Conservation (phyloP, 2,888 invertebrate species). For the Yponomeuta plumbellus region DNA sequence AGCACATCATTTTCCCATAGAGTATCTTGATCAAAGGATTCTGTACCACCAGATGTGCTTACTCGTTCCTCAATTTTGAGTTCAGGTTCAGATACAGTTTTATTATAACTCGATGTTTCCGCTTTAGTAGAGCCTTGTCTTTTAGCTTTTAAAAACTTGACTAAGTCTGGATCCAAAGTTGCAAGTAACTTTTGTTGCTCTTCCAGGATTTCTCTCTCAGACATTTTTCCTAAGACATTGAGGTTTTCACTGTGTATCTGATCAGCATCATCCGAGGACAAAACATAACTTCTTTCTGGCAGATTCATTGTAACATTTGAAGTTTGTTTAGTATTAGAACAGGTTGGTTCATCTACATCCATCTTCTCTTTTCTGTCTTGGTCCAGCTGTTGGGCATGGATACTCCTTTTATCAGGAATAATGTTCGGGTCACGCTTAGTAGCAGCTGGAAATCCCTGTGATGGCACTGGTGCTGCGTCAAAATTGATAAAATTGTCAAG, state of each 20-base stretch:
- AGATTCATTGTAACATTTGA: constrained; percentile 32
- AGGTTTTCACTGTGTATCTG: constrained; percentile 87
- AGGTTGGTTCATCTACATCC: constrained; percentile 43
- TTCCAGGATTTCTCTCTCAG: constrained; percentile 82
- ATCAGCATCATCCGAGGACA: constrained; percentile 64
- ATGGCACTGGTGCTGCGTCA: constrained; percentile 43
- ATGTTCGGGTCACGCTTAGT: constrained; percentile 50
- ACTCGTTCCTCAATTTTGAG: background rate
- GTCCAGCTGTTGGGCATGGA: constrained; percentile 68
- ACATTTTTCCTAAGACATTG: constrained; percentile 80
- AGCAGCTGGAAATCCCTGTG: constrained; percentile 71
- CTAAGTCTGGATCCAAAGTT: constrained; percentile 79
- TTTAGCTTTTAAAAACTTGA: constrained; percentile 78
- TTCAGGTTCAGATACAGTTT: constrained; percentile 4
- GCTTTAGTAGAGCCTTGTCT: constrained; percentile 30
- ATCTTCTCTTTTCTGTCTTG: constrained; percentile 32
- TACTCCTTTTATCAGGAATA: constrained; percentile 53
- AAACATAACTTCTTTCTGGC: constrained; percentile 60
- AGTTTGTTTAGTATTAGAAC: constrained; percentile 24
- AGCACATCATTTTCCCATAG: constrained; percentile 77
- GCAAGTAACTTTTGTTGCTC: constrained; percentile 82
- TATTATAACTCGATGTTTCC: constrained; percentile 30
- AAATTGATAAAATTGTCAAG: constrained; percentile 31
- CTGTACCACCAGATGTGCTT: background rate
- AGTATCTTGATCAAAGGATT: constrained; percentile 29